phyloP scores from a whole-genome alignment of 92 coral and sea anemone genomes.

The Heteractis magnifica region DNA sequence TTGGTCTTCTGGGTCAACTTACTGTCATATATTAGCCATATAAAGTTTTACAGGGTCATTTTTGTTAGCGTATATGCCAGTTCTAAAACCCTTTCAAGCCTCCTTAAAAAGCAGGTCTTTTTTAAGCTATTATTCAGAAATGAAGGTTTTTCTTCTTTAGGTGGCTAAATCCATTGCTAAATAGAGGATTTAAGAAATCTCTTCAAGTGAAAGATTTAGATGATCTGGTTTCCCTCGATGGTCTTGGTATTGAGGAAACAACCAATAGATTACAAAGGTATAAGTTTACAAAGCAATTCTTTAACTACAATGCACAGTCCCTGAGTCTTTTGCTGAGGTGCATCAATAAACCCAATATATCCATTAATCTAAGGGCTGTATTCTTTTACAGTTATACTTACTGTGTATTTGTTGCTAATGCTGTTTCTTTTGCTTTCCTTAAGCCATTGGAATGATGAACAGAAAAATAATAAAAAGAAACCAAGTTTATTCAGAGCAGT shows the following conservation, averaged over 20 bases:
- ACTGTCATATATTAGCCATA: too few species aligned
- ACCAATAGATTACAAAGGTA: constrained; percentile 23
- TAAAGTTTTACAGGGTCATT: too few species aligned
- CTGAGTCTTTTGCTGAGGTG: background rate
- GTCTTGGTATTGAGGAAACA: constrained; percentile 45
- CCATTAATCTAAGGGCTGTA: too few species aligned
- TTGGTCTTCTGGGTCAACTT: too few species aligned
- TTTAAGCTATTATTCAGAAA: too few species aligned
- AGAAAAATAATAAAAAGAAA: constrained; percentile 17
- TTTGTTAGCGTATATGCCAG: too few species aligned
- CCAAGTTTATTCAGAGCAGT: constrained; percentile 40
- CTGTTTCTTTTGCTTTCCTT: background rate
- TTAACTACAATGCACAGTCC: background rate
- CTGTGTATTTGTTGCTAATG: background rate
- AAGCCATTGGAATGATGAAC: constrained; percentile 16
- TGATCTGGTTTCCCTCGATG: constrained; percentile 33
- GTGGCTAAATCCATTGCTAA: constrained; percentile 27
- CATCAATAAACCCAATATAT: too few species aligned
- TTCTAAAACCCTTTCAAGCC: too few species aligned
- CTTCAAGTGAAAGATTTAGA: constrained; percentile 32
- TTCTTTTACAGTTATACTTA: too few species aligned
- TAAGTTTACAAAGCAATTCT: background rate
- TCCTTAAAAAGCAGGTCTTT: too few species aligned
- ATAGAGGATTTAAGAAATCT: constrained; percentile 33
- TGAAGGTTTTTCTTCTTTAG: constrained; percentile 3